Evolutionary conservation across 2,797 vertebrate genomes (phyloP).

Genomic region (Cynodonichthys magdalenae): DNA sequence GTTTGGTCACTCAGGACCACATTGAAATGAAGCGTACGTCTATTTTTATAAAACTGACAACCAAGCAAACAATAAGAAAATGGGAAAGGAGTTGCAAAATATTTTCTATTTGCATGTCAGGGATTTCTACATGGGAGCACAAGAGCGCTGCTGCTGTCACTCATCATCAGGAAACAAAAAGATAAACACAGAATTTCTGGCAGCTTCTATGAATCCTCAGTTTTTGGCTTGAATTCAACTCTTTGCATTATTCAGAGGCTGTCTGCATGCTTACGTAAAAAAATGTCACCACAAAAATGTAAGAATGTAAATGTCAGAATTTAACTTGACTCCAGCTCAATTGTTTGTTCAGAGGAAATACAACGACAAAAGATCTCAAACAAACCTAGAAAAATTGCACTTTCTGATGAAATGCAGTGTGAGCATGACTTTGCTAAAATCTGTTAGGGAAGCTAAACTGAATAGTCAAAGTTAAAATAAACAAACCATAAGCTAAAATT

Average conservation of each 20-base stretch:
- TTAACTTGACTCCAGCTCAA: conserved; percentile 18
- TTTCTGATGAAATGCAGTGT: too few species aligned
- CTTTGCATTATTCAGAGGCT: conserved; percentile 15
- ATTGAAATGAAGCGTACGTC: neutral
- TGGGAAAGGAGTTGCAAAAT: conserved; percentile 26
- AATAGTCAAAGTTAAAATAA: too few species aligned
- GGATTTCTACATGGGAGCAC: conserved; percentile 29
- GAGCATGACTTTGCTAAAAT: too few species aligned
- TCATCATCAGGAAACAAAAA: conserved; percentile 45
- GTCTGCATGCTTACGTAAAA: conserved; percentile 36
- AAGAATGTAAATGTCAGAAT: conserved; percentile 9
- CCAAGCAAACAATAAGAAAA: conserved; percentile 26
- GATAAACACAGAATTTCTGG: conserved; percentile 50
- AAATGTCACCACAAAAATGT: conserved; percentile 38
- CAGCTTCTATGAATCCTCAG: conserved; percentile 19
- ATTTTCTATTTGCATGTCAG: conserved; percentile 30
- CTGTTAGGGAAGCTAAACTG: too few species aligned
- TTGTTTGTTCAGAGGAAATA: neutral
- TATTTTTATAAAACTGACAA: conserved; percentile 6
- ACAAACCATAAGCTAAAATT: too few species aligned
- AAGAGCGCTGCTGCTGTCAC: conserved; percentile 49
- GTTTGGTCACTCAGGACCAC: neutral
- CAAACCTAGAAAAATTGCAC: conserved; percentile 5
- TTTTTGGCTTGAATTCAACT: conserved; percentile 29
- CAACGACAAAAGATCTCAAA: conserved; percentile 26